Percentiles rank a stretch among this genome's conserved stretches.
These are phyloP conservation scores for Tauraco hartlaubi DNA, from an alignment of 2,797 vertebrate genomes.

Conservation along the genomic window DNA sequence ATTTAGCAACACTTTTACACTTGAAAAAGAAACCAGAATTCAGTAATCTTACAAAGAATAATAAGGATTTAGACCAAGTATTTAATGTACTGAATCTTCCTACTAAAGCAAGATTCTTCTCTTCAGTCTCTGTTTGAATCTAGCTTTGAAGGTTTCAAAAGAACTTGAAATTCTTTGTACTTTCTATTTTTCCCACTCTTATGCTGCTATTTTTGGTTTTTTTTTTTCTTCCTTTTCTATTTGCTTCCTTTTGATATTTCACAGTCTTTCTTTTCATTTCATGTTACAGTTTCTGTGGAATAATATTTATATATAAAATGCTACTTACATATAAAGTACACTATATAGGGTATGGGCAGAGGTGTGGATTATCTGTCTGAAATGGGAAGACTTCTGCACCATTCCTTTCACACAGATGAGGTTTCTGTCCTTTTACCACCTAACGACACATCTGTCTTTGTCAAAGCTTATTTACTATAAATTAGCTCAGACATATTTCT, in stretches of 20 bases:
- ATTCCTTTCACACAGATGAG: neutral
- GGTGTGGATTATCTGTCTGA: neutral
- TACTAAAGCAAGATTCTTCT: neutral
- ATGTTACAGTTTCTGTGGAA: neutral
- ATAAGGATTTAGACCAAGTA: neutral
- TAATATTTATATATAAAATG: neutral
- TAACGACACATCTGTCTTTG: neutral
- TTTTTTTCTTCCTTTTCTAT: neutral
- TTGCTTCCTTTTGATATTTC: constrained; percentile 16
- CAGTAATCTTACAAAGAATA: neutral
- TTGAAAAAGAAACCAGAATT: neutral
- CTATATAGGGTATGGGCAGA: neutral
- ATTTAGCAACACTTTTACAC: neutral
- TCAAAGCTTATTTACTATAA: constrained; percentile 58
- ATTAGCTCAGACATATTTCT: constrained; percentile 65
- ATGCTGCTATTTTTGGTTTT: neutral
- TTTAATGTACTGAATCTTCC: neutral
- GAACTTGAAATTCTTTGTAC: neutral
- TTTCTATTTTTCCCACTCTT: neutral
- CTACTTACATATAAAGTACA: neutral
- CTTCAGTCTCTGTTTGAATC: neutral
- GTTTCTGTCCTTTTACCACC: neutral
- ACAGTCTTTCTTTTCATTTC: neutral
- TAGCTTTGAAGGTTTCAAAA: neutral
- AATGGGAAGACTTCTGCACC: neutral